phyloP scores from a whole-genome alignment of 2,888 invertebrate genomes.

The Xestia ashworthii region DNA sequence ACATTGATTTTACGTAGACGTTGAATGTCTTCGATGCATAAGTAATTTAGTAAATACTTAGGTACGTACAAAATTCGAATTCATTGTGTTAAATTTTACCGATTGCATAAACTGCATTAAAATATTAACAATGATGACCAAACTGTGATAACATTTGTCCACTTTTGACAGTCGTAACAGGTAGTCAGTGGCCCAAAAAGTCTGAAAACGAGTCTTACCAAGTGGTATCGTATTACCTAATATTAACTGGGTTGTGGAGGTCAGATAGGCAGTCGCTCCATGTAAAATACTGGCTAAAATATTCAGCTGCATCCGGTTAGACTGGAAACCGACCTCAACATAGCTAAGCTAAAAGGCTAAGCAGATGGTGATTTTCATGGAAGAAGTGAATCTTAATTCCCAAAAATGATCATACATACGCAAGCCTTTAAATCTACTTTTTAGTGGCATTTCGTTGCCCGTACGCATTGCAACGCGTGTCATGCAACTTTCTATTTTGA shows the following conservation, averaged over 20 bases:
- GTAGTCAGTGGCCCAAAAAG: too few species aligned
- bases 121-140: background rate
- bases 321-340: too few species aligned
- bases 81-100: background rate
- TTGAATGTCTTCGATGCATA: background rate
- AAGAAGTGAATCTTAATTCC: background rate
- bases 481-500: slow-evolving; percentile 88
- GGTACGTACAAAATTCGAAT: background rate
- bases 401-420: slow-evolving; percentile 13
- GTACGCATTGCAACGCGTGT: slow-evolving; percentile 79
- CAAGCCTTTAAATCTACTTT: slow-evolving; percentile 9
- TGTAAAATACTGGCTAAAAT: too few species aligned
- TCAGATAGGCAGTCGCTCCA: too few species aligned
- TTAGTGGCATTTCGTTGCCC: slow-evolving; percentile 66
- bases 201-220: too few species aligned
- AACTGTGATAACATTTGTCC: background rate
- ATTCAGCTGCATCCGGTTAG: too few species aligned
- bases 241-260: too few species aligned
- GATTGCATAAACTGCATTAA: background rate
- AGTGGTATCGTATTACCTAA: too few species aligned
- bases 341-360: too few species aligned
- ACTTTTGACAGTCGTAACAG: too few species aligned
- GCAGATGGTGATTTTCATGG: background rate
- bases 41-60: background rate
- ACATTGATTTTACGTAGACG: background rate